phyloP scores from a whole-genome alignment of 1,140 invertebrate genomes.

The Drosophila albomicans region DNA sequence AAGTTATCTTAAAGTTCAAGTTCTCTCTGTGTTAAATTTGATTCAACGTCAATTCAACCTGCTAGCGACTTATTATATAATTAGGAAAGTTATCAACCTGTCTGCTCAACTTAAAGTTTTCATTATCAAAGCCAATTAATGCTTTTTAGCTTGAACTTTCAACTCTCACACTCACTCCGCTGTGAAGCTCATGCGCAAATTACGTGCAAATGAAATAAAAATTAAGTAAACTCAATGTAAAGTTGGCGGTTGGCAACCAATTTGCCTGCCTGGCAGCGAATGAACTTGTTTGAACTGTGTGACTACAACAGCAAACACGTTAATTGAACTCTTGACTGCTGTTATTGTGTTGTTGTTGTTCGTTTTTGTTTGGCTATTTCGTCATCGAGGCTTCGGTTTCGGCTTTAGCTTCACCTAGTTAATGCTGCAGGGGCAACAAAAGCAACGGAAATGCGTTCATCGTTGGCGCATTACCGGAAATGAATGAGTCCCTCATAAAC shows the following conservation, averaged over 20 bases:
- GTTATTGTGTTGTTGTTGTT: conserved; percentile 29
- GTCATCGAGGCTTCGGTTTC: conserved; percentile 26
- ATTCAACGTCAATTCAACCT: too few species aligned
- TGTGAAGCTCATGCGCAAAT: conserved; percentile 4
- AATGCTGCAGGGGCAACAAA: conserved; percentile 55
- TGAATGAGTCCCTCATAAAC: conserved; percentile 50
- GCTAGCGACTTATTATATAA: too few species aligned
- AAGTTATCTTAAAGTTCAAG: too few species aligned
- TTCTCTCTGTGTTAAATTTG: too few species aligned
- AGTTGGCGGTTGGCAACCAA: conserved; percentile 51
- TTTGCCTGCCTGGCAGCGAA: conserved; percentile 20
- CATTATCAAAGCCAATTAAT: neutral
- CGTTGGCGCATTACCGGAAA: conserved; percentile 48
- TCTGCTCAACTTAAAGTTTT: neutral
- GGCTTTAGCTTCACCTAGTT: conserved; percentile 56
- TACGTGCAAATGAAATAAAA: conserved; percentile 11
- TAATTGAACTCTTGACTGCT: conserved; percentile 68
- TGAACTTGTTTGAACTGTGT: conserved; percentile 69
- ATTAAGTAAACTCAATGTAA: conserved; percentile 8
- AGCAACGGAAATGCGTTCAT: conserved; percentile 70
- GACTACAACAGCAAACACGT: conserved; percentile 46
- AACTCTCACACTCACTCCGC: conserved; percentile 6
- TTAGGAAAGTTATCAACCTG: too few species aligned
- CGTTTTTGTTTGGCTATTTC: conserved; percentile 42
- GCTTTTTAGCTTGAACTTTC: conserved; percentile 4